Base-by-base conservation (phyloP, 2,888 invertebrate genomes). In the Romanomermis culicivorax region DNA sequence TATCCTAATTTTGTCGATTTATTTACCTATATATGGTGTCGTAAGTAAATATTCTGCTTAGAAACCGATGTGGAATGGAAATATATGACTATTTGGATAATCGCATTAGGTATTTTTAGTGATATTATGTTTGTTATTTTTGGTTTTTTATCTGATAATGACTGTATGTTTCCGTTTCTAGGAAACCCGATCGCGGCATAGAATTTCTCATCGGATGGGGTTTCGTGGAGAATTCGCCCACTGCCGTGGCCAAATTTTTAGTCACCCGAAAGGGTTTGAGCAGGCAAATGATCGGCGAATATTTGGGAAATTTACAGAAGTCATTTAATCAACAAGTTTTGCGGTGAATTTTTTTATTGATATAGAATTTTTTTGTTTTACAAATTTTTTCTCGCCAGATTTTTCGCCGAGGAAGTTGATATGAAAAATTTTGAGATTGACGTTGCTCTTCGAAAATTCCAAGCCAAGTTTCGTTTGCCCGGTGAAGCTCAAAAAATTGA, bases 251-350 rank as follows among this genome's bases (percentile, higher is more conserved):
- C 1, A 77, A 85, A 60, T 93, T 95, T 74, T 78, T 95, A 59
- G 85, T 93, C 69, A 84, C 88, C 24, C 78, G 95, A 60, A 93
- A 97, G 71, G 97, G 97, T 1, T 75, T 97, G 54, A 89, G 89
- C 69, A 89, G 93, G 65, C 91, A 95, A 73, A 93, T 93, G 91
- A 95, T 97, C 64, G 97, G 97, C 42, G 97, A 97, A 69, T 97
- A 93, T 72, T 78, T 99, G 57, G 95, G 97, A 43, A 91, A 93
- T 69, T 75, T 95, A 62, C 89, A 89, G 74, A 87, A 81, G 68
- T 79, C 82, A 0, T 95, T 93, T 77, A 93, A 93, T 70, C 86
- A 86, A 82, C 85, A 87, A 60, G 89, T 91, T 60, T 76, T 95
- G 65, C 86, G 88, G 81, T 87, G 67, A 80, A 17, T 11, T 7